Evolutionary conservation across 2,888 invertebrate genomes (phyloP).

Genomic region (Drosophila monieri): DNA sequence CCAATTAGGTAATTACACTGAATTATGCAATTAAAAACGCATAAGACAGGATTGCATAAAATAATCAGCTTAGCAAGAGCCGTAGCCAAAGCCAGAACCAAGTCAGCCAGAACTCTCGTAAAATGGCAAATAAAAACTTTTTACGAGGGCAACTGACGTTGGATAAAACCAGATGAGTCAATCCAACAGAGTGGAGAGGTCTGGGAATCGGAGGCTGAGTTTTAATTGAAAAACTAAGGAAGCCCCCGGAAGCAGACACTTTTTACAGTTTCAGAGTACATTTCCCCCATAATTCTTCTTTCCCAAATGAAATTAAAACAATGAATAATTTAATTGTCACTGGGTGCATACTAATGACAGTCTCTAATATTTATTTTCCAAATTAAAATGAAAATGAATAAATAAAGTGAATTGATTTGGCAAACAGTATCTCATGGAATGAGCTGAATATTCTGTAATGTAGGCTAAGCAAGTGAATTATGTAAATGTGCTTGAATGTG

Average conservation of each 20-base stretch:
- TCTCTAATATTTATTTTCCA: background rate
- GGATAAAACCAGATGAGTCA: constrained; percentile 8
- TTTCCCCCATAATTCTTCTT: background rate
- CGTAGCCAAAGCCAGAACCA: background rate
- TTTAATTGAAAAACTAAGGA: constrained; percentile 19
- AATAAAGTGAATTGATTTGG: constrained; percentile 13
- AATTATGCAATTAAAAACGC: constrained; percentile 34
- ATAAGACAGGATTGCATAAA: constrained; percentile 12
- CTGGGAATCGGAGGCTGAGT: constrained; percentile 5
- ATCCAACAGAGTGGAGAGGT: constrained; percentile 12
- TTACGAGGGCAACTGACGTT: constrained; percentile 14
- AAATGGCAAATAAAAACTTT: constrained; percentile 31
- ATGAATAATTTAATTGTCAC: constrained; percentile 1
- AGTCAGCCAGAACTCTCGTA: constrained; percentile 18
- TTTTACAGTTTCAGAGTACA: background rate
- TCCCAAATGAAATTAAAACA: background rate
- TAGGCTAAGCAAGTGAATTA: constrained; percentile 20
- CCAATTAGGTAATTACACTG: constrained; percentile 15
- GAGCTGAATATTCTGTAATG: constrained; percentile 25
- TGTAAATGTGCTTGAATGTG: constrained; percentile 38
- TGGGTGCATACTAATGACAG: background rate
- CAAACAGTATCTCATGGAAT: constrained; percentile 20
- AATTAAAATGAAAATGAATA: constrained; percentile 2
- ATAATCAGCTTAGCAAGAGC: constrained; percentile 29
- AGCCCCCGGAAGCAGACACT: background rate